These are phyloP conservation scores for Conus ventricosus DNA, from an alignment of 1,140 invertebrate genomes.

Conservation along the genomic window DNA sequence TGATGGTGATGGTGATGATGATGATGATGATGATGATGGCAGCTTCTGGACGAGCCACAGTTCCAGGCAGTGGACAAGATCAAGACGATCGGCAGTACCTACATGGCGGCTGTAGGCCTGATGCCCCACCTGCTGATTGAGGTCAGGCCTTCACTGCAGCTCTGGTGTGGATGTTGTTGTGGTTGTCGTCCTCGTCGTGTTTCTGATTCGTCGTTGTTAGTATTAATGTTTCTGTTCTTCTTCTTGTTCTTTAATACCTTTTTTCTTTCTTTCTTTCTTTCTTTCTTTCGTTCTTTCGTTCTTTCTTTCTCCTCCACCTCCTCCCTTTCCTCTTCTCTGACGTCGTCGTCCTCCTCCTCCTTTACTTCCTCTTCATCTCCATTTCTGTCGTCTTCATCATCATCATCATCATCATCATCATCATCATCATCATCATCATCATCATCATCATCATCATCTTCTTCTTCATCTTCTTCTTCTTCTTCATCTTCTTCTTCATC, in stretches of 20 bases:
- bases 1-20: neutral
- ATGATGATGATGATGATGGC: neutral
- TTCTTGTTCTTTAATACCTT: too few species aligned
- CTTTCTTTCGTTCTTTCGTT: neutral
- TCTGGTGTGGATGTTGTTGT: too few species aligned
- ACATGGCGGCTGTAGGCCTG: conserved; percentile 95
- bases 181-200: too few species aligned
- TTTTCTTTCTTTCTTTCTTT: neutral
- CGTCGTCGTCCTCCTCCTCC: neutral
- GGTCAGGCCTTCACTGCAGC: conserved; percentile 43
- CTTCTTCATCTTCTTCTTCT: conserved; percentile 12
- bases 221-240: too few species aligned
- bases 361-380: neutral
- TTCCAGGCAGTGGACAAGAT: conserved; percentile 96
- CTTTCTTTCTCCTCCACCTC: neutral
- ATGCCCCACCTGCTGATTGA: conserved; percentile 68
- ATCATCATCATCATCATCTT: neutral
- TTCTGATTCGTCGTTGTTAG: too few species aligned
- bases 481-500: conserved; percentile 2
- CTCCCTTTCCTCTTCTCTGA: neutral
- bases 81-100: conserved; percentile 97
- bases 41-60: conserved; percentile 67
- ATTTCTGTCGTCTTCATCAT: neutral
- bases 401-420: too few species aligned
- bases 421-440: too few species aligned